Evolutionary conservation across 2,888 invertebrate genomes (phyloP).

Genomic region (Leucania comma): DNA sequence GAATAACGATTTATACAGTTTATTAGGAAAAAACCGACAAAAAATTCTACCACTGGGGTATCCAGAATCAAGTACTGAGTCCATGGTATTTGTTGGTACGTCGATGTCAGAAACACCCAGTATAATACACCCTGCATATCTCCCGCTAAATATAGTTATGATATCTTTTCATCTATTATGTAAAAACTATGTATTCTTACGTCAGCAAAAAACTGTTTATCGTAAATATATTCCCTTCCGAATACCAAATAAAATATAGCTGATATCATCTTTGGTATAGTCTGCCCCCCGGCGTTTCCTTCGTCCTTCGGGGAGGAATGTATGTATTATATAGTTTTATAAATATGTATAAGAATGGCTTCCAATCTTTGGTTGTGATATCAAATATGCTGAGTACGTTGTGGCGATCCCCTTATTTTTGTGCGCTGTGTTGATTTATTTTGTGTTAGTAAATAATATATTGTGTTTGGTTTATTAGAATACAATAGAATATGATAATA

Average conservation of each 20-base stretch:
- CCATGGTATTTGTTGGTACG: too few relatives aligned
- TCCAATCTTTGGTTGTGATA: conserved; percentile 19
- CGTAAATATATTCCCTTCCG: conserved; percentile 41
- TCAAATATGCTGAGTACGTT: conserved; percentile 20
- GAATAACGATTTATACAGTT: too few relatives aligned
- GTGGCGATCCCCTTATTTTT: conserved; percentile 20
- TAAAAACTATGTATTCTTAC: conserved; percentile 22
- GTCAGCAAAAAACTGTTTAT: conserved; percentile 37
- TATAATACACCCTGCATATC: too few relatives aligned
- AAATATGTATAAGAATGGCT: conserved; percentile 37
- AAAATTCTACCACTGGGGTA: too few relatives aligned
- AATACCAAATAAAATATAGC: conserved; percentile 48
- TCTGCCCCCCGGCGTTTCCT: conserved; percentile 45
- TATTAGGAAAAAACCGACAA: too few relatives aligned
- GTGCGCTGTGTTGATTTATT: not conserved
- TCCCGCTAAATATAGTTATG: not conserved
- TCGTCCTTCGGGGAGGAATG: conserved; percentile 19
- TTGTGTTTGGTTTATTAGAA: too few relatives aligned
- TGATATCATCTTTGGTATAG: conserved; percentile 47
- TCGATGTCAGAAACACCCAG: too few relatives aligned
- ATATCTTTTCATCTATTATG: conserved; percentile 1
- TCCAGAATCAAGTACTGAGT: too few relatives aligned
- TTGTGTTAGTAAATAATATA: not conserved
- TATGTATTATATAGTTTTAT: conserved; percentile 28
- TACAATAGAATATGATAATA: too few relatives aligned